A percentile compares a stretch with the other conserved stretches of the same genome.
These are phyloP conservation scores for Ctenopoma kingsleyae DNA, from an alignment of 2,797 vertebrate species.

Conservation along the genomic window DNA sequence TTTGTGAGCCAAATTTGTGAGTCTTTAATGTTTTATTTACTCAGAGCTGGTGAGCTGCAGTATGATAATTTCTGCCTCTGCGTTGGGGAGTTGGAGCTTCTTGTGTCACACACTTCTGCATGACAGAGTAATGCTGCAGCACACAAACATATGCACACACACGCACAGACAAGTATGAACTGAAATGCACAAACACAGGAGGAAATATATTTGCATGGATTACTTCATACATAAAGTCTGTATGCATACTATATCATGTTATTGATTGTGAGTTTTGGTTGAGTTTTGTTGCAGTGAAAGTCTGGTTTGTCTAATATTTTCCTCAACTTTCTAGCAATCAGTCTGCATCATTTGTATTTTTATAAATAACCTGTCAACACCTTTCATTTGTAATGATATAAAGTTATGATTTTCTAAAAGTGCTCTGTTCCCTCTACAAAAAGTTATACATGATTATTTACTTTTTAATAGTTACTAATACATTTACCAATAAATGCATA, in stretches of 20 bases:
- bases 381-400: too few relatives aligned
- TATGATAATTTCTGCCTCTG: slow-evolving; percentile 57
- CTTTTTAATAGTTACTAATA: too few relatives aligned
- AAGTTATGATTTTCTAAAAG: too few relatives aligned
- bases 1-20: slow-evolving; percentile 67
- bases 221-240: slow-evolving; percentile 28
- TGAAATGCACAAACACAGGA: background rate
- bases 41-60: slow-evolving; percentile 54
- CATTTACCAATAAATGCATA: too few relatives aligned
- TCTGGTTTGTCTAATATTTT: too few relatives aligned
- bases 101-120: slow-evolving; percentile 46
- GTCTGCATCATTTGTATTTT: too few relatives aligned
- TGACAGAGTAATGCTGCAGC: slow-evolving; percentile 37
- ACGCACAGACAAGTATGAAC: background rate
- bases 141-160: background rate
- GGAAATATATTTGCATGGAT: slow-evolving; percentile 34
- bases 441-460: too few relatives aligned
- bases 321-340: too few relatives aligned
- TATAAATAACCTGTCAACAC: too few relatives aligned
- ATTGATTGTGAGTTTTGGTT: slow-evolving; percentile 1
- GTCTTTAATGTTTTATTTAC: slow-evolving; percentile 78
- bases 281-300: too few relatives aligned
- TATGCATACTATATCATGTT: background rate
- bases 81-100: slow-evolving; percentile 46
- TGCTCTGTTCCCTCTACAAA: too few relatives aligned